Evolutionary conservation across 1,140 invertebrate genomes (phyloP).

Genomic region (Protaetia brevitarsis): DNA sequence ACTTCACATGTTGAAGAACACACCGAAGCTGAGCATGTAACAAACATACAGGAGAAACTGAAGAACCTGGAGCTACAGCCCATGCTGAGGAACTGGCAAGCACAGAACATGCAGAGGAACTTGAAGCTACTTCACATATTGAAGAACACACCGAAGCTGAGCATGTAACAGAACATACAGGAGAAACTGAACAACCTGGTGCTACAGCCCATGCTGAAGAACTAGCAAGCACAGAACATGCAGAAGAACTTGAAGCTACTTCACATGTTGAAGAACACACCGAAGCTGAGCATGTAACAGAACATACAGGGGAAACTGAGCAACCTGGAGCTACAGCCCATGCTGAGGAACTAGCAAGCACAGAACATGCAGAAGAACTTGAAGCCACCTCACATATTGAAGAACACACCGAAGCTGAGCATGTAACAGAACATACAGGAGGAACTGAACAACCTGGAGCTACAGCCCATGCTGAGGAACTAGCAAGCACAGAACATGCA

Average conservation of each 20-base stretch:
- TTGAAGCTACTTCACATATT: no score
- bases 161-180: neutral
- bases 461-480: neutral
- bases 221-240: neutral
- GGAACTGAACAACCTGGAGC: neutral
- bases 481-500: no score
- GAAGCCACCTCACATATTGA: neutral
- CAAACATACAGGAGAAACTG: neutral
- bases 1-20: neutral
- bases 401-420: neutral
- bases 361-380: neutral
- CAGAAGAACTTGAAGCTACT: neutral
- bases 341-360: neutral
- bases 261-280: neutral
- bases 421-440: no score
- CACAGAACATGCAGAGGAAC: no score
- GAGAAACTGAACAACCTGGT: neutral
- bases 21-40: neutral
- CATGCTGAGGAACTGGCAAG: neutral
- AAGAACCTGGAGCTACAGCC: neutral
- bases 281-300: neutral
- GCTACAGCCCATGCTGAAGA: neutral
- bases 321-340: neutral
- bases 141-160: neutral
- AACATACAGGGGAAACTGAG: neutral